Base-by-base conservation (phyloP, 2,113 vertebrate genomes). In the Triplophysa rosa region DNA sequence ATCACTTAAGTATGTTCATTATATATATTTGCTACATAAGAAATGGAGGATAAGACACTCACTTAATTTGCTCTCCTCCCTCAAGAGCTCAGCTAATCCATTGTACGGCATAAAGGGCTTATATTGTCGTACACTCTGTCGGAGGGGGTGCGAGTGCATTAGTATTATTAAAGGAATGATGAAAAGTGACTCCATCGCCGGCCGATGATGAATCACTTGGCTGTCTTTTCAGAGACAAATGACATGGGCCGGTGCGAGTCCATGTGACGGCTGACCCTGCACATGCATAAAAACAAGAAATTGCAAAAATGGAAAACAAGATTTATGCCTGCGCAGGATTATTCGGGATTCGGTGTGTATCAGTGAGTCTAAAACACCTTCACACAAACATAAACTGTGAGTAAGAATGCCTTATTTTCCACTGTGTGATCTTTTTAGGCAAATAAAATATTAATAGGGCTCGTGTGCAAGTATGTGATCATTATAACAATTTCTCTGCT, bases 141-240 rank as follows among this genome's bases (percentile, higher is more conserved):
- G 70, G 73, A 82, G 83, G 69, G 70, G 73, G 77, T 68, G 54
- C 54, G 80, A 70, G 83, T 84, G 89, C 86, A 91, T 90, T 90
- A 88, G 86, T 84, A 88, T 92, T 91, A 91, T 92, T 90, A 91
- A 91, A 92, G 90, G 78, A 87, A 88, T 89, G 87, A 90, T 89
- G 88, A 90, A 87, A 90, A 92, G 91, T 86, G 89, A 83, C 85
- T 90, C 84, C 80, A 65, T 82, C 78, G 64, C 72, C 63, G 8
- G 66, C 67, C 21, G 29, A 58, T 65, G 79, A 85, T 83, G 74
- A 85, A 78, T 78, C 69, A 79, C 77, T 83, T 68, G 40, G 66
- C 68, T 80, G 86, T 89, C 87, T 89, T 82, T 4, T 74, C 56
- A 79, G 86, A 88, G 87, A 85, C 87, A 89, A 86, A 84, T 89